Percentiles rank a stretch among this genome's conserved stretches.
These are phyloP conservation scores for Chinchilla lanigera DNA, from an alignment of 2,113 vertebrate genomes.

Conservation along the genomic window DNA sequence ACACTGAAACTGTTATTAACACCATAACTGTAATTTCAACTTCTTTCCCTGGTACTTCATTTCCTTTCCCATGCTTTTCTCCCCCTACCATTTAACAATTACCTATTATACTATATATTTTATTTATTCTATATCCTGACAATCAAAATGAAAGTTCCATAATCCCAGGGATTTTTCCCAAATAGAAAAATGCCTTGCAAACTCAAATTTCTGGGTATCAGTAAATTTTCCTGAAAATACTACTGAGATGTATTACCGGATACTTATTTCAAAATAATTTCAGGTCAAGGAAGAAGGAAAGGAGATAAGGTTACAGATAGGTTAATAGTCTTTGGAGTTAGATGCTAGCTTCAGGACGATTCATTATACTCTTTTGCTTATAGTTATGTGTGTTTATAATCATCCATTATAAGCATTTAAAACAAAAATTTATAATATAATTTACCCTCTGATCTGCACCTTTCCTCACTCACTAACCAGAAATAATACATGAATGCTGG, in stretches of 20 bases:
- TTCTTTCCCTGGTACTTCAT: not conserved
- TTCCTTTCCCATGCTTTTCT: not conserved
- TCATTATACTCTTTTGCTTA: not conserved
- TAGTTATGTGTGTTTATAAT: not conserved
- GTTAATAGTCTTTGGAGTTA: too few species aligned
- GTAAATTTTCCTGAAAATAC: not conserved
- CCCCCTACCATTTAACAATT: not conserved
- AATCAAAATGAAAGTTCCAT: not conserved
- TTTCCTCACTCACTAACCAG: not conserved
- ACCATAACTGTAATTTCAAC: not conserved
- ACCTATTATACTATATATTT: not conserved
- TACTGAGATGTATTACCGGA: not conserved
- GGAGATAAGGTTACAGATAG: not conserved
- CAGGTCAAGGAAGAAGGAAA: not conserved
- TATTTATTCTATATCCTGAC: not conserved
- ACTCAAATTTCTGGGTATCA: not conserved
- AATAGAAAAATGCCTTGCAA: not conserved
- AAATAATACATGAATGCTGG: not conserved
- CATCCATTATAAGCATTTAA: not conserved
- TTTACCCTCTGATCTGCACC: not conserved
- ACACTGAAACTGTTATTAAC: not conserved
- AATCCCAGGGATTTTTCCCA: not conserved
- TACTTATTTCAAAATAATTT: not conserved
- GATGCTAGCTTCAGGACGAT: too few species aligned
- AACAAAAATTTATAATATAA: not conserved